Evolutionary conservation across 2,797 vertebrate species (phyloP), one percentile per base, ranked within the genome.

Genomic region (Melanotaenia parkinsoni): DNA sequence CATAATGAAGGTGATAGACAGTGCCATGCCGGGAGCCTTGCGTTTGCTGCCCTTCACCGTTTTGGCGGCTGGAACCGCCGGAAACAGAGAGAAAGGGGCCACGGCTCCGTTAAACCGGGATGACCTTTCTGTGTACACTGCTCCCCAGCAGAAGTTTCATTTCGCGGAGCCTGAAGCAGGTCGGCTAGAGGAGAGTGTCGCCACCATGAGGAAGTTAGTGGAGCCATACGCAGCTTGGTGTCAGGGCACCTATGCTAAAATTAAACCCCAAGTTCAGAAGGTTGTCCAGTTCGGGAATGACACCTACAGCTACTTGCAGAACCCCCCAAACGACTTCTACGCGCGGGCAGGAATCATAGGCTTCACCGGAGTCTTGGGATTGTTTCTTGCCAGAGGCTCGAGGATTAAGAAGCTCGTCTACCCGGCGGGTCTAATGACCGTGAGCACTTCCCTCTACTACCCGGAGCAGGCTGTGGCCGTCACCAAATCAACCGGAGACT

Each of bases 301-400:
- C 67, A 82, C 92, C 45, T 97, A 87, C 88, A 89, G 69, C 18
- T 96, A 95, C 89, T 83, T 99, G 53, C 94, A 94, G 84, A 91
- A 95, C 80, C 96, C 97, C 0, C 97, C 98, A 33, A 90, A 95
- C 75, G 96, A 96, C 74, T 98, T 99, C 94, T 98, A 97, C 72
- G 96, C 97, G 61, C 95, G 96, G 78, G 96, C 96, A 16, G 96
- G 95, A 78, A 89, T 99, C 28, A 97, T 99, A 82, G 95, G 95
- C 69, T 95, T 97, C 80, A 95, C 96, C 70, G 98, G 98, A 14
- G 66, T 97, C 76, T 62, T 98, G 64, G 98, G 98, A 43, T 90
- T 98, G 40, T 92, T 98, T 71, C 93, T 99, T 8, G 95, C 94
- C 47, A 95, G 96, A 94, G 95, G 98, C 58, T 98, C 98, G 77